Evolutionary conservation across 2,888 invertebrate species (phyloP).

Genomic region (Drosophila lutescens): DNA sequence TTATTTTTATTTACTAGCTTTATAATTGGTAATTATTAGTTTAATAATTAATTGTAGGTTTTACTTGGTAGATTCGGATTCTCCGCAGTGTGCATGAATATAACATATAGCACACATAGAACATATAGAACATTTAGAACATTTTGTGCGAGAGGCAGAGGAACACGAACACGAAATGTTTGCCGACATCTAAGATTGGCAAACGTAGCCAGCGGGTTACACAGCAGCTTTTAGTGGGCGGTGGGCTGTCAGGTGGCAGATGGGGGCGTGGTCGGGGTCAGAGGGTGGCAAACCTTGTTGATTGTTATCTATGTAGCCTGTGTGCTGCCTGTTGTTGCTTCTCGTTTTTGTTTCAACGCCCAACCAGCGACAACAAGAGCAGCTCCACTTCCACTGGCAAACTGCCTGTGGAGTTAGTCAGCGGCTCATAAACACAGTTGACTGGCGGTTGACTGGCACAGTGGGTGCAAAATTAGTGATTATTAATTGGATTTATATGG

Average conservation of each 20-base stretch:
- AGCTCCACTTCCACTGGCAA: neutral
- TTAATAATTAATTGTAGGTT: neutral
- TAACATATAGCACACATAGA: neutral
- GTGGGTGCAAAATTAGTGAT: slow-evolving; percentile 2
- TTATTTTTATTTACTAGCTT: too few relatives aligned
- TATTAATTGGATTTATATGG: neutral
- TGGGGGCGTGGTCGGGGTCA: neutral
- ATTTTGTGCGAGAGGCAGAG: slow-evolving; percentile 27
- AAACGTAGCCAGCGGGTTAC: slow-evolving; percentile 71
- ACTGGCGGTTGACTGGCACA: slow-evolving; percentile 1
- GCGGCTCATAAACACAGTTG: slow-evolving; percentile 44
- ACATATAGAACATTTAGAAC: neutral
- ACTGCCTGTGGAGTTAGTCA: slow-evolving; percentile 25
- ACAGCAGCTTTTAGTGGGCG: slow-evolving; percentile 32
- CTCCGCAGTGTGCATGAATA: slow-evolving; percentile 4
- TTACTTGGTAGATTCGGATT: neutral
- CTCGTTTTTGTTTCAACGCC: slow-evolving; percentile 58
- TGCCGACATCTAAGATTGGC: slow-evolving; percentile 78
- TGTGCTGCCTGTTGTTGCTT: slow-evolving; percentile 56
- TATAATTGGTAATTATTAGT: too few relatives aligned
- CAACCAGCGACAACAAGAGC: slow-evolving; percentile 31
- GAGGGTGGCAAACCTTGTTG: slow-evolving; percentile 56
- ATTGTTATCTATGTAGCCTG: slow-evolving; percentile 75
- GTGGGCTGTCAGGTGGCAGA: neutral
- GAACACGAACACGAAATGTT: slow-evolving; percentile 75